Evolutionary conservation across 2,888 invertebrate genomes (phyloP), one percentile per base, ranked within the genome.

Genomic region (Neoscelio sp.): DNA sequence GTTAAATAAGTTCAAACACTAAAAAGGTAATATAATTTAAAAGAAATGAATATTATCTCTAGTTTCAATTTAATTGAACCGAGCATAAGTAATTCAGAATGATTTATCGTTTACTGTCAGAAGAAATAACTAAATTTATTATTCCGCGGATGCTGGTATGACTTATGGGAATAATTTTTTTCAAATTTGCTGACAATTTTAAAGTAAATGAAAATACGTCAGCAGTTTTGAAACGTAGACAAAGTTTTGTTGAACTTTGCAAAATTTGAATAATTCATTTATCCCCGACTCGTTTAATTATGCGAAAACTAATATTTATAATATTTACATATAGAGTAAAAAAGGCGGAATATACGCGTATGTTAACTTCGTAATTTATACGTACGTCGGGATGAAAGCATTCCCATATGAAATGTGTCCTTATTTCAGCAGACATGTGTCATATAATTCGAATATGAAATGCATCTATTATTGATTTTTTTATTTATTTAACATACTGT

Each of bases 351-450:
- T 18, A 52, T 54, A 18, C 17, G 54, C 23, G 40, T 42, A 18
- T 56, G 40, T 56, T 56, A 30, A 54, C 56, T 56, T 26, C 12
- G 40, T 28, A 56, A 56, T 56, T 56, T 28, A 40, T 56, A 56
- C 26, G 40, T 20, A 26, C 12, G 56, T 28, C 40, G 56, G 10
- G 6, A 28, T 42, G 40, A 56, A 56, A 56, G 56, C 26, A 38
- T 23, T 56, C 26, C 42, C 10, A 13, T 28, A 40, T 38, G 17
- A 42, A 40, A 42, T 17, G 40, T 56, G 40, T 56, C 38, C 40
- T 33, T 42, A 42, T 35, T 56, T 28, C 28, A 38, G 28, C 28
- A 20, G 40, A 26, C 28, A 7, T 15, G 40, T 42, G 56, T 17
- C 28, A 13, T 42, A 15, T 40, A 42, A 23, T 56, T 56, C 13